Evolutionary conservation across 2,113 vertebrate species (phyloP).

Genomic region (Pteropus alecto): DNA sequence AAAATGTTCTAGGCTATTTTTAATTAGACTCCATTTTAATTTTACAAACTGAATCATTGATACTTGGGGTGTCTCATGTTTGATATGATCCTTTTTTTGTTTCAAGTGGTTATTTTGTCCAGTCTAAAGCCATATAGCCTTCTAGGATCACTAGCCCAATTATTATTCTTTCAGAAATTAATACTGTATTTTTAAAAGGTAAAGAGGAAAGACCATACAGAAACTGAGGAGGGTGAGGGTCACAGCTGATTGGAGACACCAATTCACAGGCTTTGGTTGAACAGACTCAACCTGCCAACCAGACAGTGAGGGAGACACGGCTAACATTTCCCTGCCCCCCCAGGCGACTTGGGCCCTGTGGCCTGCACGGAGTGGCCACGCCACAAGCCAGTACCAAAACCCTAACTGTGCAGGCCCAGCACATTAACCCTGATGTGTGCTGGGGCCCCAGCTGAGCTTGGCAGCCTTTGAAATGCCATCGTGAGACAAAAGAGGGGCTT

Average conservation of each 20-base stretch:
- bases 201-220: not conserved
- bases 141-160: not conserved
- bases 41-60: not conserved
- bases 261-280: not conserved
- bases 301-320: not conserved
- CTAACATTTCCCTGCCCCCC: too few species aligned
- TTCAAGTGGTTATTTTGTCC: not conserved
- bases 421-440: not conserved
- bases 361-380: fast-evolving
- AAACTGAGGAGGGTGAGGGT: not conserved
- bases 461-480: not conserved
- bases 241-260: not conserved
- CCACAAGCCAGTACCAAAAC: not conserved
- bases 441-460: not conserved
- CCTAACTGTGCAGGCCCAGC: not conserved
- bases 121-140: not conserved
- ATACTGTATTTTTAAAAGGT: not conserved
- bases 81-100: not conserved
- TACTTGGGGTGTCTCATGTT: not conserved
- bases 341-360: fast-evolving
- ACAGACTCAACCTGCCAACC: not conserved
- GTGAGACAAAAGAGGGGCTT: not conserved
- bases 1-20: not conserved
- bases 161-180: constrained; percentile 9
- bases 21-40: not conserved